Evolutionary conservation across 1,140 invertebrate genomes (phyloP).

Genomic region (Rhysida immarginata): DNA sequence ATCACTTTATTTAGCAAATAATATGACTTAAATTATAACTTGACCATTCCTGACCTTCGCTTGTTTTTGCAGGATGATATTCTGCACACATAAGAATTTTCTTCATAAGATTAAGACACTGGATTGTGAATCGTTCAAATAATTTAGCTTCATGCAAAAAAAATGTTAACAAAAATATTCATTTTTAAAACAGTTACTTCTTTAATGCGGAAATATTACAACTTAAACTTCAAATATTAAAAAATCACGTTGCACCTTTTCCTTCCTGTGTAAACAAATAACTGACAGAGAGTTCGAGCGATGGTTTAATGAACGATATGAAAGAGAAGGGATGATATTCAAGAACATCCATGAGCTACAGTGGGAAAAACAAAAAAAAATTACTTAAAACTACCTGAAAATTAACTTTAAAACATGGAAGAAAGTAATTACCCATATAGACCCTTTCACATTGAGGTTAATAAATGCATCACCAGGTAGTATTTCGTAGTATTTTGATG

Average conservation of each 20-base stretch:
- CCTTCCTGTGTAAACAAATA: constrained; percentile 72
- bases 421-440: too few relatives aligned
- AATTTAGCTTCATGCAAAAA: constrained; percentile 28
- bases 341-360: constrained; percentile 51
- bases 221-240: too few relatives aligned
- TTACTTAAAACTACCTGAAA: too few relatives aligned
- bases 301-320: constrained; percentile 55
- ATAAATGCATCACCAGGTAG: too few relatives aligned
- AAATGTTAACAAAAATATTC: background rate
- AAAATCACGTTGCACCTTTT: constrained; percentile 40
- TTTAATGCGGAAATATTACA: constrained; percentile 18
- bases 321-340: constrained; percentile 61
- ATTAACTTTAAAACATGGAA: too few relatives aligned
- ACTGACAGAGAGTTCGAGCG: constrained; percentile 62
- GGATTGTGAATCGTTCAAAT: constrained; percentile 73
- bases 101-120: constrained; percentile 77
- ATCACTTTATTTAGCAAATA: too few relatives aligned
- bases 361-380: constrained; percentile 19
- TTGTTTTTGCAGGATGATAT: constrained; percentile 47
- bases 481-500: too few relatives aligned
- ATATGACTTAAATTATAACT: constrained; percentile 8
- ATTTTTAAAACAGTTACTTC: background rate
- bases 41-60: constrained; percentile 31
- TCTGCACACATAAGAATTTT: constrained; percentile 56
- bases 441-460: too few relatives aligned